These are phyloP conservation scores for Dinomys branickii DNA, from an alignment of 2,113 vertebrate genomes.

Conservation along the genomic window DNA sequence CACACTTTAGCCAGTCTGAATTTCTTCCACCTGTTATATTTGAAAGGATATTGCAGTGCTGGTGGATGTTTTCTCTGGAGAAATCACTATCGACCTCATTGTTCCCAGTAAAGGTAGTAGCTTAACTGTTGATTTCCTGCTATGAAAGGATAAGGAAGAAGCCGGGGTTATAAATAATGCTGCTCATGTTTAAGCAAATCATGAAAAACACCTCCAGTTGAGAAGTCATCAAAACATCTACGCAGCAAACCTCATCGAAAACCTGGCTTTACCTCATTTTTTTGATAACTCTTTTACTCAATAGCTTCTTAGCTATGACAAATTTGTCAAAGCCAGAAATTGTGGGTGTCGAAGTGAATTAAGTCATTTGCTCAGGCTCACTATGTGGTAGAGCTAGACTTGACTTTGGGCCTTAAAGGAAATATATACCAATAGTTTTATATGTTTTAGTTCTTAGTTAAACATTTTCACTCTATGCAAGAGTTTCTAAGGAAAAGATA, in stretches of 20 bases:
- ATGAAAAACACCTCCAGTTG: neutral
- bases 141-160: neutral
- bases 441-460: neutral
- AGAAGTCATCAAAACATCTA: neutral
- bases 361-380: neutral
- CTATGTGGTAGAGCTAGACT: neutral
- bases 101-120: slow-evolving; percentile 32
- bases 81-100: slow-evolving; percentile 30
- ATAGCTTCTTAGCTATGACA: neutral
- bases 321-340: neutral
- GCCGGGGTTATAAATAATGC: neutral
- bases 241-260: neutral
- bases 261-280: neutral
- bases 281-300: neutral
- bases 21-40: slow-evolving; percentile 34
- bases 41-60: slow-evolving; percentile 40
- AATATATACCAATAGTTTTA: neutral
- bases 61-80: slow-evolving; percentile 13
- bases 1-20: slow-evolving; percentile 50
- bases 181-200: neutral
- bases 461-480: neutral
- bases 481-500: neutral
- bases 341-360: neutral
- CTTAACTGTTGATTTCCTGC: slow-evolving; percentile 44
- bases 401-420: slow-evolving; percentile 4